Evolutionary conservation across 1,140 invertebrate species (phyloP), one percentile per base, ranked within the genome.

Genomic region (Asbolus verrucosus): DNA sequence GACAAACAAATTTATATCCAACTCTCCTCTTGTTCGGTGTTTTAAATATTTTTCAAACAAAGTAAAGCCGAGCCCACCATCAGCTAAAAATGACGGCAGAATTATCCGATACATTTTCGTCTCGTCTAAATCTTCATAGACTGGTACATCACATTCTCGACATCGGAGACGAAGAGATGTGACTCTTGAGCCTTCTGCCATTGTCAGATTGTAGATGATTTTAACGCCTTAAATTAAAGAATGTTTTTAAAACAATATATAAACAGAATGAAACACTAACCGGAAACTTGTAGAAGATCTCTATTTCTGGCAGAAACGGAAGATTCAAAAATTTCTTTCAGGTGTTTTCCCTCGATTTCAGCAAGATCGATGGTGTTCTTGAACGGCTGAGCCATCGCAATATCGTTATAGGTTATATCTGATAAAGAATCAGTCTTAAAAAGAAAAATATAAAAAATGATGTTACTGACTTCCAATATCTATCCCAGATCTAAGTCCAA

Each of bases 401-500:
- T 72, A 69, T 88, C 86, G 65, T 83, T 85, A 54, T 84, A 82
- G 0, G 84, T 87, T 8, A 81, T 79, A 67, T 80, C 80, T 81
- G 33, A 39, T 74, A 73, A 60, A 27, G 13, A 15, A 6, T 31
- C 11, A 30, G 31, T 18, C 18, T 61, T 19, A 16, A 21, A 38
- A 67, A 3, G 2, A 41, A 62, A 18, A 50, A 30, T 50, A 1
- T 15, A 8, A 62, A 18, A 4, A 33, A 30, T 38, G 11, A 8
- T 63, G 21, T 11, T 24, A 76, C 77, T 79, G 78, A 86, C 84
- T 83, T 78, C 83, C 84, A 41, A 77, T 83, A 50, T 72, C 82
- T 71, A 84, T 91, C 77, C 74, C 86, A 79, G 78, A 84, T 33
- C 93, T 83, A 13, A 94, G 83, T 6, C 89, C 90, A 2, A 93